These are phyloP conservation scores for Enteromius radiatus DNA, from an alignment of 2,797 vertebrate genomes.

Conservation along the genomic window DNA sequence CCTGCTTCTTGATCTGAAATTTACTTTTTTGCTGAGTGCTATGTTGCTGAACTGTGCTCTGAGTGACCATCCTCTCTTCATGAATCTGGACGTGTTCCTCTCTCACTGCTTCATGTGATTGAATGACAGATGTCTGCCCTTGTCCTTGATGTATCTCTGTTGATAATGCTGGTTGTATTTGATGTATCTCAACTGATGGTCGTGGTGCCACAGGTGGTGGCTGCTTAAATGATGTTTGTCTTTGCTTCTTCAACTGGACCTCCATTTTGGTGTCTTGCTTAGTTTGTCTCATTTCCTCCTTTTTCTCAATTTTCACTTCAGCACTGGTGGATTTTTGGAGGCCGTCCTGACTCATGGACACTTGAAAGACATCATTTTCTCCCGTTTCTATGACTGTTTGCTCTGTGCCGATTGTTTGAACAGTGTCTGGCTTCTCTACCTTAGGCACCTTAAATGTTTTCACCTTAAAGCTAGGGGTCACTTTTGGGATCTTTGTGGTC, in stretches of 20 bases:
- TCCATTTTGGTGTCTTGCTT: constrained; percentile 64
- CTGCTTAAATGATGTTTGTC: constrained; percentile 64
- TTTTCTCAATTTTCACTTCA: constrained; percentile 66
- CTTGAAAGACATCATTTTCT: constrained; percentile 61
- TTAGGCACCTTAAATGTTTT: constrained; percentile 82
- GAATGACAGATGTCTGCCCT: constrained; percentile 66
- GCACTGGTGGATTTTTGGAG: constrained; percentile 56
- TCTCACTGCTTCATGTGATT: constrained; percentile 71
- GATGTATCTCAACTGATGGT: constrained; percentile 59
- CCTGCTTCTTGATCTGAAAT: constrained; percentile 68
- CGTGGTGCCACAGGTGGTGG: constrained; percentile 64
- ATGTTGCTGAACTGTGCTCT: constrained; percentile 70
- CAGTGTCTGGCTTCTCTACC: constrained; percentile 60
- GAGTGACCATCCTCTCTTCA: constrained; percentile 71
- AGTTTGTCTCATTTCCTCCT: constrained; percentile 49
- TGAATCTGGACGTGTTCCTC: constrained; percentile 67
- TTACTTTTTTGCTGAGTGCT: constrained; percentile 69
- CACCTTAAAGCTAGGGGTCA: constrained; percentile 81
- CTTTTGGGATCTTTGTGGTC: constrained; percentile 78
- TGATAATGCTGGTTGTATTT: constrained; percentile 60
- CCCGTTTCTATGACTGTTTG: constrained; percentile 34
- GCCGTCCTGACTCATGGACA: constrained; percentile 58
- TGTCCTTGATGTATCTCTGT: constrained; percentile 68
- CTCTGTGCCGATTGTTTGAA: constrained; percentile 57
- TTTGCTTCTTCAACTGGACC: constrained; percentile 66